These are phyloP conservation scores for Cryptotermes secundus DNA, from an alignment of 1,140 invertebrate species.

Conservation along the genomic window DNA sequence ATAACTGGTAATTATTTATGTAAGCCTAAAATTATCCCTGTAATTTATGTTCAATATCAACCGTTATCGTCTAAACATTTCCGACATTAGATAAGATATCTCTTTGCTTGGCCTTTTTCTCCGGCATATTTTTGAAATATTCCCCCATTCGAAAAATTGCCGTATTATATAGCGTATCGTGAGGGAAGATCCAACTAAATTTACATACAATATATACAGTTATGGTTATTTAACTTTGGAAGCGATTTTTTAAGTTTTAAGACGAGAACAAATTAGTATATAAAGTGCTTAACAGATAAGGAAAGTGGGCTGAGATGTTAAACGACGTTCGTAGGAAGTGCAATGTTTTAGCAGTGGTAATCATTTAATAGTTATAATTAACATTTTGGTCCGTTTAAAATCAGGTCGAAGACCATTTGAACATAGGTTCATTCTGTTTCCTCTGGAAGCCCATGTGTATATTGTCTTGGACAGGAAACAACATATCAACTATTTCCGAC, in stretches of 20 bases:
- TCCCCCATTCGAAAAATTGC: background rate
- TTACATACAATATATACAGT: conserved; percentile 17
- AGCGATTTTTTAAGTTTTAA: background rate
- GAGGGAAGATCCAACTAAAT: background rate
- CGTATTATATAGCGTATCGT: no score
- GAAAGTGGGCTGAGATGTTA: background rate
- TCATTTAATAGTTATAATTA: background rate
- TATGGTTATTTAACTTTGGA: conserved; percentile 1
- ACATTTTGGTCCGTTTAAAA: background rate
- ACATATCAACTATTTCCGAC: no score
- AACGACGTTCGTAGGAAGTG: background rate
- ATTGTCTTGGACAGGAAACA: no score
- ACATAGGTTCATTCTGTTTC: no score
- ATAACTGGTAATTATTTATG: background rate
- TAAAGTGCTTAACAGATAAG: background rate
- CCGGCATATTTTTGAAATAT: conserved; percentile 9
- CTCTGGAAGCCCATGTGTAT: no score
- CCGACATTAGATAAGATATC: background rate
- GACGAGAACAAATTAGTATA: background rate
- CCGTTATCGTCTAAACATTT: background rate
- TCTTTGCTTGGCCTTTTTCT: background rate
- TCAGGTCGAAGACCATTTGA: background rate
- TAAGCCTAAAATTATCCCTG: background rate
- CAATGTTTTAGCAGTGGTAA: background rate
- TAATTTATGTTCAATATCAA: background rate